Conservation (phyloP, 2,797 vertebrate species). For the Carduelis carduelis region DNA sequence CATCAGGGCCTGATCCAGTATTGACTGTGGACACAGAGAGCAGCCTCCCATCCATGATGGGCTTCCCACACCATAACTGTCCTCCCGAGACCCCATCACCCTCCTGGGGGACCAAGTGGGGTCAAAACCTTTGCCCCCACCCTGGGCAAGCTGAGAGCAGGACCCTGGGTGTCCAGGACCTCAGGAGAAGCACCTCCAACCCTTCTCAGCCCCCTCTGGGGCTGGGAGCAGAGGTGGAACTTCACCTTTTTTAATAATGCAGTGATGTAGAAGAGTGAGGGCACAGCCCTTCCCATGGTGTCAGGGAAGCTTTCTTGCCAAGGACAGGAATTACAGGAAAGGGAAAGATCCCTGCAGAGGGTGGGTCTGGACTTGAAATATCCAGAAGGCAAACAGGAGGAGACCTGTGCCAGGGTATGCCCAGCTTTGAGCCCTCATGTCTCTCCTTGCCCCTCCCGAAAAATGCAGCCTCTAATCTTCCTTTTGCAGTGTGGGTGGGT, state of each 20-base stretch:
- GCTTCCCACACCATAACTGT: accelerated
- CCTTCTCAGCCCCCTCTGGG: neutral
- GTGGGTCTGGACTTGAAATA: neutral
- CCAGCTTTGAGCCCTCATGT: neutral
- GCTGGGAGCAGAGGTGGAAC: neutral
- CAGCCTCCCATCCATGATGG: neutral
- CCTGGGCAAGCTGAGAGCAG: neutral
- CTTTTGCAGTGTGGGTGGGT: neutral
- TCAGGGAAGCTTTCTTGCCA: neutral
- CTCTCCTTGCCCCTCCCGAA: neutral
- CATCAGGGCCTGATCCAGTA: neutral
- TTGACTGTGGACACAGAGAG: neutral
- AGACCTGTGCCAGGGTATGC: neutral
- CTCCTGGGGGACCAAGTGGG: neutral
- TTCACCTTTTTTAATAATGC: neutral
- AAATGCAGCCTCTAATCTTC: neutral
- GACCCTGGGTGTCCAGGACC: neutral
- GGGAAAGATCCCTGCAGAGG: neutral
- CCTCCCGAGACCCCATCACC: accelerated
- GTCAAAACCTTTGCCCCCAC: neutral
- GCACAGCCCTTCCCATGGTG: neutral
- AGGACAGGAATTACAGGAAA: neutral
- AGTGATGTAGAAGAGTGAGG: accelerated
- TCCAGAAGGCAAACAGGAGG: neutral
- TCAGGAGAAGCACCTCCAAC: neutral